phyloP scores from a whole-genome alignment of 2,113 vertebrate species.

The Emydocephalus ijimae region DNA sequence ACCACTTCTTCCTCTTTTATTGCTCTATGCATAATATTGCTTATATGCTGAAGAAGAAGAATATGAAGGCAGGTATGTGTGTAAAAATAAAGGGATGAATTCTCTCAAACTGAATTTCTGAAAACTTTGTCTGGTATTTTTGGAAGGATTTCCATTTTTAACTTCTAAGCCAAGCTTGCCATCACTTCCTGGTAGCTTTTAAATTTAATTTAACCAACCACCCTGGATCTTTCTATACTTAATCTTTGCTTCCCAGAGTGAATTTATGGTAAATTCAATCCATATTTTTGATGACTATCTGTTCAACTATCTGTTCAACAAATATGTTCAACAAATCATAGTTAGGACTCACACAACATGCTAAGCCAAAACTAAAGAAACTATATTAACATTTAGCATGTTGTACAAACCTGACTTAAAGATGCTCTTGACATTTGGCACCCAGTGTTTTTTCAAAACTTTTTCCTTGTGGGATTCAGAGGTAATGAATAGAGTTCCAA shows the following conservation, averaged over 20 bases:
- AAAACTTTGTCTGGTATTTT: background rate
- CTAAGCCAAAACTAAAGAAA: background rate
- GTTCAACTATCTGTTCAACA: no score
- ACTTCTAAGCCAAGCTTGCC: background rate
- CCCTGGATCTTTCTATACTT: background rate
- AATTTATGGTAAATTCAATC: background rate
- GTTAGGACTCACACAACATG: background rate
- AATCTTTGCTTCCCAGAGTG: background rate
- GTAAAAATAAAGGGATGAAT: background rate
- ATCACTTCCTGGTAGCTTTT: background rate
- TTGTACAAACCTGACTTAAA: background rate
- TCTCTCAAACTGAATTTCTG: background rate
- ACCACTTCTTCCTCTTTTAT: background rate
- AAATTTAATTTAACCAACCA: background rate
- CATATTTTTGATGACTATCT: background rate
- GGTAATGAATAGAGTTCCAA: background rate
- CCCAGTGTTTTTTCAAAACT: background rate
- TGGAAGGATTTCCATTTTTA: background rate
- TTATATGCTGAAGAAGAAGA: background rate
- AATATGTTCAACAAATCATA: background rate
- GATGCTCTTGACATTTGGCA: background rate
- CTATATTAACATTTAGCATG: background rate
- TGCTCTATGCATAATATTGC: background rate
- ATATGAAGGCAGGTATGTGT: background rate
- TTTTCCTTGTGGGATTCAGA: background rate